phyloP scores from a whole-genome alignment of 2,797 vertebrate genomes.

The Lithobates pipiens region DNA sequence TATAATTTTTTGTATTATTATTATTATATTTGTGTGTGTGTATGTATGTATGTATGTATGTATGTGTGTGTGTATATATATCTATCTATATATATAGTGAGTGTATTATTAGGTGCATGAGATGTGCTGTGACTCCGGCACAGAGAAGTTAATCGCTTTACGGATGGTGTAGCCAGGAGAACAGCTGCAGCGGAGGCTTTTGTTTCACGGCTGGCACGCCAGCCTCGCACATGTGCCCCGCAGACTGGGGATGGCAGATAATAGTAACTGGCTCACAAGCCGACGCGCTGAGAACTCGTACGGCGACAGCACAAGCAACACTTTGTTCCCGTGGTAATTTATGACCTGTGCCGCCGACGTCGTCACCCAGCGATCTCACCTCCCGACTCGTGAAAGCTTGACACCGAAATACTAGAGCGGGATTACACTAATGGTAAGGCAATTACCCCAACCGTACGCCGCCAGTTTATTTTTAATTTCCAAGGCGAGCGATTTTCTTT shows the following conservation, averaged over 20 bases:
- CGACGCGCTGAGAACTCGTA: slow-evolving; percentile 27
- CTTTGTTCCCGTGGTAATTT: slow-evolving; percentile 32
- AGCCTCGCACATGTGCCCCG: slow-evolving; percentile 64
- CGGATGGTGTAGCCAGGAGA: slow-evolving; percentile 75
- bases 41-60: no score
- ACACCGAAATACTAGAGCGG: background rate
- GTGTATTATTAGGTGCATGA: slow-evolving; percentile 62
- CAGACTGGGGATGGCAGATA: slow-evolving; percentile 35
- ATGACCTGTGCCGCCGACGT: slow-evolving; percentile 26
- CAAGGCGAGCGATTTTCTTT: no score
- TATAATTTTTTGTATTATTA: no score
- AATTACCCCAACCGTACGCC: no score
- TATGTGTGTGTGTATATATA: no score
- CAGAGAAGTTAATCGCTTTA: slow-evolving; percentile 75
- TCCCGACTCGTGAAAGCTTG: slow-evolving; percentile 3
- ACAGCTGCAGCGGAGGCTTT: slow-evolving; percentile 74
- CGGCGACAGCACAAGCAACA: slow-evolving; percentile 27
- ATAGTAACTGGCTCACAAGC: slow-evolving; percentile 33
- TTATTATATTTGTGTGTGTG: no score
- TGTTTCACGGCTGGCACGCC: slow-evolving; percentile 67
- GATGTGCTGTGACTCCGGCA: slow-evolving; percentile 66
- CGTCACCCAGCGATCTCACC: slow-evolving; percentile 52
- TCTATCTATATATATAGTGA: no score
- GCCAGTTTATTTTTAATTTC: no score
- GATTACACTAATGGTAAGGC: slow-evolving; percentile 4